Percentiles rank a stretch among this genome's conserved stretches.
These are phyloP conservation scores for Chouioia cunea DNA, from an alignment of 2,888 invertebrate species.

Conservation along the genomic window DNA sequence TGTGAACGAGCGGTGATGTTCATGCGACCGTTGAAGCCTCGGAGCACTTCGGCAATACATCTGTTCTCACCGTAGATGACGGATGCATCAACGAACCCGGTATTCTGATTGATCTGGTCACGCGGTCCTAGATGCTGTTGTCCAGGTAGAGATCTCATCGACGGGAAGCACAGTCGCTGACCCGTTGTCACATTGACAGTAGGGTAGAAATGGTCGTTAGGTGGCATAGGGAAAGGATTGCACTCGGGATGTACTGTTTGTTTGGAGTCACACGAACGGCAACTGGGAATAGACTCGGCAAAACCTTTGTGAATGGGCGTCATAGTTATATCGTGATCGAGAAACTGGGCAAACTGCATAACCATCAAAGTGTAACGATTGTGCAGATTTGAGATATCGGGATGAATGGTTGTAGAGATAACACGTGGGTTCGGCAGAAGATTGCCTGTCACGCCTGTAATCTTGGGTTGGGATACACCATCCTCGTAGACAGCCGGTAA, in stretches of 20 bases:
- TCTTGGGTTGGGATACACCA: conserved; percentile 85
- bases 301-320: conserved; percentile 94
- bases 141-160: conserved; percentile 93
- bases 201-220: conserved; percentile 91
- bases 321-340: conserved; percentile 95
- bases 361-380: conserved; percentile 90
- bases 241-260: conserved; percentile 93
- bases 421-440: conserved; percentile 87
- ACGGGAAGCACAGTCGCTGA: conserved; percentile 89
- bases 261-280: conserved; percentile 88
- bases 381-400: conserved; percentile 91
- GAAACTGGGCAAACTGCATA: conserved; percentile 95
- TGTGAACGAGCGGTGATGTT: conserved; percentile 83
- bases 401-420: conserved; percentile 90
- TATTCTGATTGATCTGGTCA: conserved; percentile 95
- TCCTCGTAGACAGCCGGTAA: conserved; percentile 91
- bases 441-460: conserved; percentile 75
- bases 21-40: conserved; percentile 84
- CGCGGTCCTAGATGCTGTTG: conserved; percentile 89
- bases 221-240: conserved; percentile 90
- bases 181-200: conserved; percentile 87
- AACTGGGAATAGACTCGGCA: conserved; percentile 91
- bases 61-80: conserved; percentile 91
- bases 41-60: conserved; percentile 82
- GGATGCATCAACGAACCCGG: conserved; percentile 89